Percentiles rank a stretch among this genome's conserved stretches.
phyloP scores from a whole-genome alignment of 2,113 vertebrate species.

The Mobula birostris region DNA sequence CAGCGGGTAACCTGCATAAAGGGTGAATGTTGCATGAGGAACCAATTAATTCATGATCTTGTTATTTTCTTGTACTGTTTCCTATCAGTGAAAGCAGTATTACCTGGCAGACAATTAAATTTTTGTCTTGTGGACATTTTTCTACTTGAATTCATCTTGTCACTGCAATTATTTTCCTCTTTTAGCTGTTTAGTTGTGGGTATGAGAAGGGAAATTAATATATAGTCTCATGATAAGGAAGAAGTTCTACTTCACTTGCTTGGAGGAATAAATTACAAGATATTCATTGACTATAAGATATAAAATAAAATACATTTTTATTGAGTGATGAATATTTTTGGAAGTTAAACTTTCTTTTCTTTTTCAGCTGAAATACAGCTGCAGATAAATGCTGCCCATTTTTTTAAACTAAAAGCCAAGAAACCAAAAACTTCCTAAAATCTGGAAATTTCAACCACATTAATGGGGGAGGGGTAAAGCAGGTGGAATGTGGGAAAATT shows the following conservation, averaged over 20 bases:
- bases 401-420: background rate
- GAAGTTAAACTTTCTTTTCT: background rate
- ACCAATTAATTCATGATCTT: background rate
- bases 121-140: background rate
- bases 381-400: background rate
- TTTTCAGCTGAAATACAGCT: background rate
- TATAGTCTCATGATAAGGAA: background rate
- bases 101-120: background rate
- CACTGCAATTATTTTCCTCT: background rate
- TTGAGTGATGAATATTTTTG: background rate
- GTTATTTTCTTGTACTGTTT: background rate
- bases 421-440: background rate
- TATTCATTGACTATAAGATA: background rate
- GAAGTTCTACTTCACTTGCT: background rate
- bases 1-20: background rate
- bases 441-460: background rate
- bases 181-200: background rate
- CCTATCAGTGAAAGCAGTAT: background rate
- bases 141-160: background rate
- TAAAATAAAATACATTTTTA: background rate
- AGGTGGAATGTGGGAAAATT: slow-evolving; percentile 16
- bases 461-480: background rate
- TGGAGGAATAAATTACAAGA: background rate
- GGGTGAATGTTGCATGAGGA: background rate
- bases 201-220: background rate